A percentile compares a stretch with the other conserved stretches of the same genome.
These are phyloP conservation scores for Orthonychiurus folsomi DNA, from an alignment of 2,888 invertebrate genomes.

Conservation along the genomic window DNA sequence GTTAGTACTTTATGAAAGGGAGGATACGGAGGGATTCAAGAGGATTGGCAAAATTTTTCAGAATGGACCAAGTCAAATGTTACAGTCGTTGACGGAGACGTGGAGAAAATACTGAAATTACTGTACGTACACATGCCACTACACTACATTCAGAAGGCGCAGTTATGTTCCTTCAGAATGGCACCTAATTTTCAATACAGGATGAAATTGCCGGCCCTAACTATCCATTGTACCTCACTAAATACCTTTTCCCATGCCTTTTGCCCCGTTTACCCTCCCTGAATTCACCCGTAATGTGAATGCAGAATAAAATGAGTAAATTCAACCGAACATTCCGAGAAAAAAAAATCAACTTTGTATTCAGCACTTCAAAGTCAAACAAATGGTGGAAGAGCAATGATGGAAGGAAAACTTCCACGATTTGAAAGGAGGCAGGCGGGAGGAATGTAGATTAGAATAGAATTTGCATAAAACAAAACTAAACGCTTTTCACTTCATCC, in stretches of 20 bases:
- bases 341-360: neutral
- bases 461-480: neutral
- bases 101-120: neutral
- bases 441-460: neutral
- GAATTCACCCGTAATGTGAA: too few relatives aligned
- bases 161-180: too few relatives aligned
- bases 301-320: neutral
- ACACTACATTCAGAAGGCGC: too few relatives aligned
- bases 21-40: neutral
- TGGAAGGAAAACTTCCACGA: neutral
- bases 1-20: neutral
- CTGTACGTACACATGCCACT: neutral
- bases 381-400: neutral
- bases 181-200: neutral
- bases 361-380: neutral
- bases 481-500: neutral
- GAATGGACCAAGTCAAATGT: neutral
- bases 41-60: neutral
- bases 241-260: too few relatives aligned
- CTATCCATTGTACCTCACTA: neutral
- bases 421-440: neutral
- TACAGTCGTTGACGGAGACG: neutral
- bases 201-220: neutral
- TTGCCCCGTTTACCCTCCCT: too few relatives aligned
- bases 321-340: neutral